These are phyloP conservation scores for Pristis pectinata DNA, from an alignment of 2,797 vertebrate genomes.

Conservation along the genomic window DNA sequence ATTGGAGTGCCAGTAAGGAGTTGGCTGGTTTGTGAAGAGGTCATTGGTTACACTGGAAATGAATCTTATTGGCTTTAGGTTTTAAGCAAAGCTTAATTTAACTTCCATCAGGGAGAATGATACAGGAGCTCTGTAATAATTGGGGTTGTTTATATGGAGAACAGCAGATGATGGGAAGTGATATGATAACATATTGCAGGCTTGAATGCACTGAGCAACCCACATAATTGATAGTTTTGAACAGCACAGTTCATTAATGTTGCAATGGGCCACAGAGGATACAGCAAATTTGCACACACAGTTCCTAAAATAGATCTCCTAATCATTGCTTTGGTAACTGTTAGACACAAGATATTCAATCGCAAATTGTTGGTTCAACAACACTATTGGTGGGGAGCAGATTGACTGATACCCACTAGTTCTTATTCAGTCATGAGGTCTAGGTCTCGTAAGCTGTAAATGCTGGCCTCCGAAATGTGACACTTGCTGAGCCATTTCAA, in stretches of 20 bases:
- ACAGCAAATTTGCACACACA: neutral
- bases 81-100: neutral
- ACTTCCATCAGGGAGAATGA: neutral
- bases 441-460: no score
- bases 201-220: neutral
- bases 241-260: neutral
- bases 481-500: no score
- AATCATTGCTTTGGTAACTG: slow-evolving; percentile 3
- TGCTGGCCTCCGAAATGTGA: no score
- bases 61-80: slow-evolving; percentile 1
- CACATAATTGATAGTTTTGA: neutral
- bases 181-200: neutral
- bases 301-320: neutral
- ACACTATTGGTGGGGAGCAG: neutral
- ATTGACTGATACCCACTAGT: no score
- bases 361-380: neutral
- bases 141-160: neutral
- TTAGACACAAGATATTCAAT: neutral
- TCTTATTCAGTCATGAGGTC: no score
- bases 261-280: neutral
- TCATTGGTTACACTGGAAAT: neutral
- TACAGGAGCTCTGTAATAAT: neutral
- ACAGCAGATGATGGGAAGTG: slow-evolving; percentile 21
- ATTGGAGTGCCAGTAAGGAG: neutral
- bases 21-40: neutral